phyloP scores from a whole-genome alignment of 2,797 vertebrate species.

The Protosalanx chinensis region DNA sequence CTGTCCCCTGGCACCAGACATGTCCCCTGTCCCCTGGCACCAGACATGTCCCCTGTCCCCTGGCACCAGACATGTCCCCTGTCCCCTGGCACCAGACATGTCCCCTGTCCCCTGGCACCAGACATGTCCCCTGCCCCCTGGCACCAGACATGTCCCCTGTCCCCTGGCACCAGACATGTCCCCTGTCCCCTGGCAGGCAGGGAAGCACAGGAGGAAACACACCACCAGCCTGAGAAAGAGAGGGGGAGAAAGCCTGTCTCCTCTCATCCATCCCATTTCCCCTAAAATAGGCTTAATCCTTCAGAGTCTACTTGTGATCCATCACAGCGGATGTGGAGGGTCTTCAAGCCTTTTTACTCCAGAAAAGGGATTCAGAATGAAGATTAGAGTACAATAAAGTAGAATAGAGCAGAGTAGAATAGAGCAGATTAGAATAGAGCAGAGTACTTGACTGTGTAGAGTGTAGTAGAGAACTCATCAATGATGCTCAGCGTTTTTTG shows the following conservation, averaged over 20 bases:
- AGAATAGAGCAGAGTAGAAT: too few species aligned
- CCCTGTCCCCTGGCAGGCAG: neutral
- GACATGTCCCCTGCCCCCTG: neutral
- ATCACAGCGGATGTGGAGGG: neutral
- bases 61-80: too few species aligned
- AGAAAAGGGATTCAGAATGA: neutral
- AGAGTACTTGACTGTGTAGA: too few species aligned
- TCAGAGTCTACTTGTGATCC: neutral
- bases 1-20: neutral
- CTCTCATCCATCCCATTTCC: neutral
- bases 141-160: too few species aligned
- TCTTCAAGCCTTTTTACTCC: neutral
- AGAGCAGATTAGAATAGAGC: too few species aligned
- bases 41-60: too few species aligned
- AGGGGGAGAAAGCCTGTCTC: too few species aligned
- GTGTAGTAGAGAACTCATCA: too few species aligned
- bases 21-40: neutral
- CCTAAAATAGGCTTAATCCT: slow-evolving; percentile 3
- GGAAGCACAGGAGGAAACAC: slow-evolving; percentile 9
- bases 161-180: too few species aligned
- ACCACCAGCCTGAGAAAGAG: neutral
- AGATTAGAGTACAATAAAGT: too few species aligned
- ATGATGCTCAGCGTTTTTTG: too few species aligned
- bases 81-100: too few species aligned
- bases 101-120: neutral